A percentile compares a stretch with the other conserved stretches of the same genome.
Evolutionary conservation across 1,140 invertebrate species (phyloP).

Genomic region (Eumaeus atala): DNA sequence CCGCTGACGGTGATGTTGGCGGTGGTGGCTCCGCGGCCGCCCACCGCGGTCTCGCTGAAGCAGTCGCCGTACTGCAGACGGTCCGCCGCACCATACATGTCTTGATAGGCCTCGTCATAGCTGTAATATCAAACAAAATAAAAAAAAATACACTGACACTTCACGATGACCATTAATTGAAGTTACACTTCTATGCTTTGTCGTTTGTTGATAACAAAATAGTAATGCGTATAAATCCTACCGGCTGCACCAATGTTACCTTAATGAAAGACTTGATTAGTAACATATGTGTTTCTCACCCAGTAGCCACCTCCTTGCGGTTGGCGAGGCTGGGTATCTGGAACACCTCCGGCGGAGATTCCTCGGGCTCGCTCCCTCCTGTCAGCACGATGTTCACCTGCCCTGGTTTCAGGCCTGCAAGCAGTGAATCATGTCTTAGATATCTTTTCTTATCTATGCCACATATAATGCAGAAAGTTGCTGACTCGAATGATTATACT

Average conservation of each 20-base stretch:
- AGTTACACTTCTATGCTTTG: too few relatives aligned
- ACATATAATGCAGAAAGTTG: too few relatives aligned
- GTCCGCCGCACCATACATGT: conserved; percentile 58
- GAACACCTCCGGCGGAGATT: conserved; percentile 34
- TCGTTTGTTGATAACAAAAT: too few relatives aligned
- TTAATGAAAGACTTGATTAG: too few relatives aligned
- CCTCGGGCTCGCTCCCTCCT: conserved; percentile 24
- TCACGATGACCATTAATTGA: too few relatives aligned
- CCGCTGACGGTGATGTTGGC: conserved; percentile 11
- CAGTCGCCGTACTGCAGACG: conserved; percentile 62
- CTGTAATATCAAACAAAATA: conserved; percentile 28
- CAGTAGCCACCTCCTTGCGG: conserved; percentile 34
- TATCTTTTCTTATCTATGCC: too few relatives aligned
- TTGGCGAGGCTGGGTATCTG: conserved; percentile 51
- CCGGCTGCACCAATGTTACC: too few relatives aligned
- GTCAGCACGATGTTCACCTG: conserved; percentile 64
- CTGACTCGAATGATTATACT: too few relatives aligned
- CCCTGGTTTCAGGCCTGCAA: conserved; percentile 53
- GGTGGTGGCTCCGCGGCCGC: conserved; percentile 3
- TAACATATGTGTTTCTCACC: too few relatives aligned
- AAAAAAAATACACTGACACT: too few relatives aligned
- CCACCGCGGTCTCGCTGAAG: conserved; percentile 27
- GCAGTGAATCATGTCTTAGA: background rate
- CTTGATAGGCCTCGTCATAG: conserved; percentile 61
- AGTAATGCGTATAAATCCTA: too few relatives aligned